phyloP scores from a whole-genome alignment of 2,797 vertebrate genomes.

The Allobates femoralis region DNA sequence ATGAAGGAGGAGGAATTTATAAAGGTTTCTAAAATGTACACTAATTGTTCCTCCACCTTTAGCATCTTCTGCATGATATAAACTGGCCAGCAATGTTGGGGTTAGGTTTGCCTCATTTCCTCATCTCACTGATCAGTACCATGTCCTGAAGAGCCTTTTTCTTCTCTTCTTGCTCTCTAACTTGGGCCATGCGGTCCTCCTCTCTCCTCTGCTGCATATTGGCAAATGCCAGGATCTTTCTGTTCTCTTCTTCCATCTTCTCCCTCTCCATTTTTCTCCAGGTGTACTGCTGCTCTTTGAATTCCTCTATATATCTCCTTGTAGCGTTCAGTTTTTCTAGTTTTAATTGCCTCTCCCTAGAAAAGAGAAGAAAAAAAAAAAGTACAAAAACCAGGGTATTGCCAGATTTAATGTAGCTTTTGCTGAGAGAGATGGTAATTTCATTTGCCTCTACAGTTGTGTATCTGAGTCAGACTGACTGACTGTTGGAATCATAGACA shows the following conservation, averaged over 20 bases:
- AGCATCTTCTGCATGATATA: neutral
- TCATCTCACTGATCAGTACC: constrained; percentile 70
- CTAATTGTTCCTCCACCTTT: neutral
- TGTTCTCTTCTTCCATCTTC: constrained; percentile 91
- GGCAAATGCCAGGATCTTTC: constrained; percentile 84
- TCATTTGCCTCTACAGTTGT: neutral
- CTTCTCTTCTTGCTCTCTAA: constrained; percentile 78
- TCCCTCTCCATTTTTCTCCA: constrained; percentile 86
- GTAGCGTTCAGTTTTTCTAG: constrained; percentile 86
- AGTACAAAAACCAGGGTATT: neutral
- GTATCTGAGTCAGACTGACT: too few relatives aligned
- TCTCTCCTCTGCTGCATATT: constrained; percentile 79
- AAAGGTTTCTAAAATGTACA: neutral
- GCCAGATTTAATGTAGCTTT: neutral
- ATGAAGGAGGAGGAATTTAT: neutral
- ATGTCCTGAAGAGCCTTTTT: constrained; percentile 80
- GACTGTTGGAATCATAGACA: too few relatives aligned
- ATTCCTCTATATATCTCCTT: constrained; percentile 85
- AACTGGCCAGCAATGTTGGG: neutral
- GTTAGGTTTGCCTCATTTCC: neutral
- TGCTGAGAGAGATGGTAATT: neutral
- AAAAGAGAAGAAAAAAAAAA: constrained; percentile 40
- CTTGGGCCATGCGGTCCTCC: constrained; percentile 78
- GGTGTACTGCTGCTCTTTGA: constrained; percentile 82
- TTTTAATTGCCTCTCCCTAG: constrained; percentile 85